phyloP scores from a whole-genome alignment of 2,113 vertebrate genomes.

The Ardeotis arabs region DNA sequence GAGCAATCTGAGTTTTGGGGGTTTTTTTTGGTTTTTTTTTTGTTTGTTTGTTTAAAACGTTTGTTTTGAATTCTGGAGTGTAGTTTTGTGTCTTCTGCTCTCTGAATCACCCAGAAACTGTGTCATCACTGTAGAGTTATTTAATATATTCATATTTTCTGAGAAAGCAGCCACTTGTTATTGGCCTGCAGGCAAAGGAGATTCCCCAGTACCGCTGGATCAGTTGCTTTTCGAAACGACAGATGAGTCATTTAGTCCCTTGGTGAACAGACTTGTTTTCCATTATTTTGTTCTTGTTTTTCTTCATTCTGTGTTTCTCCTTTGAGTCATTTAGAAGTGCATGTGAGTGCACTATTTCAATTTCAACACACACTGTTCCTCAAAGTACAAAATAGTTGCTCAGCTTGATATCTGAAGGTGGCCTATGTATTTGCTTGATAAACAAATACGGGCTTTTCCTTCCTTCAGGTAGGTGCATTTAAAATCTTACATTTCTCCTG shows the following conservation, averaged over 20 bases:
- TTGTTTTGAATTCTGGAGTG: background rate
- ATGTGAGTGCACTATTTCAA: background rate
- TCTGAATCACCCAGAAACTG: background rate
- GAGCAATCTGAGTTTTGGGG: background rate
- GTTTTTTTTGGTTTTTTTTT: background rate
- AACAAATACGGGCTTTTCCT: background rate
- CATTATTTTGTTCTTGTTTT: background rate
- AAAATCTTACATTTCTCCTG: background rate
- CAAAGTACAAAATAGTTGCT: background rate
- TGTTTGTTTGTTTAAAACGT: background rate
- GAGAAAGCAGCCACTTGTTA: background rate
- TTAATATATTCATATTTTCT: background rate
- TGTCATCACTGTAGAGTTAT: background rate
- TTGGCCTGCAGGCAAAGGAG: background rate
- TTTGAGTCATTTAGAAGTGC: background rate
- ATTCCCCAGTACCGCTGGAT: background rate
- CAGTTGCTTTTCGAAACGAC: background rate
- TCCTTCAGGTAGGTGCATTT: background rate
- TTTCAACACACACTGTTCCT: background rate
- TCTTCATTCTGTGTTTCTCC: background rate
- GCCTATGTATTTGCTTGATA: background rate
- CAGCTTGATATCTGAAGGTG: background rate
- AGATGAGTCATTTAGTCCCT: background rate
- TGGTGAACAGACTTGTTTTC: background rate
- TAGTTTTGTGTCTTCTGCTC: background rate